Evolutionary conservation across 2,113 vertebrate species (phyloP).

Genomic region (Ramphastos sulfuratus): DNA sequence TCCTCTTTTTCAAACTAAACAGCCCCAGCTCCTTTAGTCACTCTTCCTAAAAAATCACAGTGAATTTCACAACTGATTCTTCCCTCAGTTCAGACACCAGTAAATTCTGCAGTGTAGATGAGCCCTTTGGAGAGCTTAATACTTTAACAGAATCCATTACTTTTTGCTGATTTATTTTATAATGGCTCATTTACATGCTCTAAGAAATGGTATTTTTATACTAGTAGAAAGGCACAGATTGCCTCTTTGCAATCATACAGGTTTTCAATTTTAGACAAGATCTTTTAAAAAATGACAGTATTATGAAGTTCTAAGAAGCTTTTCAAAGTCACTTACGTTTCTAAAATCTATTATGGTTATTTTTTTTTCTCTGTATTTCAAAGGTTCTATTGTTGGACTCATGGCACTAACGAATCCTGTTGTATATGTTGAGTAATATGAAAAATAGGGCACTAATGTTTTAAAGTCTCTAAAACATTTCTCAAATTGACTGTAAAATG

Average conservation of each 20-base stretch:
- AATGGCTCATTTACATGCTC: conserved; percentile 60
- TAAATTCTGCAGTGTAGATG: neutral
- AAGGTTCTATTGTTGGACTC: conserved; percentile 17
- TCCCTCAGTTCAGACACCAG: neutral
- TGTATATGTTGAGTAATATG: conserved; percentile 20
- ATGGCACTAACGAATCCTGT: neutral
- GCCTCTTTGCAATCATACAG: conserved; percentile 27
- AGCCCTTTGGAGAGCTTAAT: conserved; percentile 23
- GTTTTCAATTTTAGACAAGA: conserved; percentile 66
- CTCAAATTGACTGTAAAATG: conserved; percentile 65
- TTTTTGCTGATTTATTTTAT: conserved; percentile 60
- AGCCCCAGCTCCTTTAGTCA: too few species aligned
- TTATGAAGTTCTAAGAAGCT: conserved; percentile 53
- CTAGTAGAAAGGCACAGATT: conserved; percentile 39
- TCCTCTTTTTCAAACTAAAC: too few species aligned
- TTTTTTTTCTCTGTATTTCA: conserved; percentile 12
- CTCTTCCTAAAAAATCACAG: neutral
- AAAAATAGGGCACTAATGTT: conserved; percentile 54
- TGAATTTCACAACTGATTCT: neutral
- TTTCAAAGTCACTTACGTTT: conserved; percentile 54
- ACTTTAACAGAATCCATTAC: conserved; percentile 39
- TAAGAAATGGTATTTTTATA: conserved; percentile 36
- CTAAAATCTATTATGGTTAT: conserved; percentile 2
- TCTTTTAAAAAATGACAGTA: conserved; percentile 46
- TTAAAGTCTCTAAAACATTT: conserved; percentile 54